Conservation (phyloP, 2,113 vertebrate species). For the Typhlomys cinereus region DNA sequence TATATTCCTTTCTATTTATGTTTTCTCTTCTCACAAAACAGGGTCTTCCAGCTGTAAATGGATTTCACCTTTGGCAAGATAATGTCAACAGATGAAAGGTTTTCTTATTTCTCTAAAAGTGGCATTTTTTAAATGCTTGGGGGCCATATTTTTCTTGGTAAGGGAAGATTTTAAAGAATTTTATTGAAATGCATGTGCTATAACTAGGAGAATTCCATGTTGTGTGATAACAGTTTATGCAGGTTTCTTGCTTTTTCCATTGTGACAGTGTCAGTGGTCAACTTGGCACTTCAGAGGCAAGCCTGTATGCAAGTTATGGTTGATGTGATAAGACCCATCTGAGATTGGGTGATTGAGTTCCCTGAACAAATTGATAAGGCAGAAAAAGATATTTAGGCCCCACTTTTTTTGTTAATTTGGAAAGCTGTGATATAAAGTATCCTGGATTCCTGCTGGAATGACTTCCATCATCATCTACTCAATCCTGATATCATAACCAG, state of each 20-base stretch:
- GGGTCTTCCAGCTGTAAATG: conserved; percentile 12
- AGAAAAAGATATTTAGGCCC: too few relatives aligned
- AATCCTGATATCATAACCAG: too few relatives aligned
- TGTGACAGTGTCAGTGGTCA: too few relatives aligned
- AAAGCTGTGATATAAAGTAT: background rate
- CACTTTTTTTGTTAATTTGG: background rate
- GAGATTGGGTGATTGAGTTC: too few relatives aligned
- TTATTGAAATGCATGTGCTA: conserved; percentile 11
- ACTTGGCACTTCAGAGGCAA: too few relatives aligned
- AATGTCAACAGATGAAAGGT: background rate
- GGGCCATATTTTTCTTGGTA: background rate
- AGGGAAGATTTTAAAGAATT: background rate
- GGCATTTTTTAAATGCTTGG: conserved; percentile 27
- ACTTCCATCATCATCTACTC: too few relatives aligned
- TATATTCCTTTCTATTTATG: background rate
- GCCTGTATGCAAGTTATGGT: too few relatives aligned
- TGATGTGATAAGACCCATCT: too few relatives aligned
- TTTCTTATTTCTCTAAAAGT: conserved; percentile 44
- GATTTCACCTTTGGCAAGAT: background rate
- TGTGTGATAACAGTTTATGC: conserved; percentile 25
- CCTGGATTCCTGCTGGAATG: too few relatives aligned
- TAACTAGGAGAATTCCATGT: conserved; percentile 6
- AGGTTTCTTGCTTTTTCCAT: conserved; percentile 1
- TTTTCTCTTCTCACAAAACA: background rate
- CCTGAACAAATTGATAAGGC: too few relatives aligned